Evolutionary conservation across 2,888 invertebrate species (phyloP), one percentile per base, ranked within the genome.

Genomic region (Hydrotaea cyrtoneurina): DNA sequence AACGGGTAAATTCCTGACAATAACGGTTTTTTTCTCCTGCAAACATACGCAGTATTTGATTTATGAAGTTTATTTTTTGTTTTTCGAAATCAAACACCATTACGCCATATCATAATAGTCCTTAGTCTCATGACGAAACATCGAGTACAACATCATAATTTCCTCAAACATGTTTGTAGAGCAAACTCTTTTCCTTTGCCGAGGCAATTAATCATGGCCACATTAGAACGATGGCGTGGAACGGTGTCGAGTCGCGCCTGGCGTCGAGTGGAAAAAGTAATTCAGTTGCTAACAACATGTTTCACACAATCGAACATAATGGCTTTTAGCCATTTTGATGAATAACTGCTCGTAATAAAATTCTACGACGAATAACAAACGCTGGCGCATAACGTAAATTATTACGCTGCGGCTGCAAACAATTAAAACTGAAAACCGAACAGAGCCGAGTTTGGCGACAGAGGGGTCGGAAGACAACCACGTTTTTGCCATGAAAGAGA

Each of bases 221-320:
- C 78, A 62, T 75, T 78, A 72, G 78, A 75, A 66, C 66, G 17
- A 43, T 66, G 19, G 59, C 43, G 39, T 36, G 64, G 31, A 31
- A 62, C 31, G 57, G 21, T 15, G 26, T 13, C 10, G 43, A 13
- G 53, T 15, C 31, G 5, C 19, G 55, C 21, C 1, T 21, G 11
- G 50, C 15, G 55, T 19, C 23, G n/a, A 55, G 55, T 19, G 23
- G 55, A 1, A 62, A 69, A 21, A 66, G 66, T 43, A 66, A 66
- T 66, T 19, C 39, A 43, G 69, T 79, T 73, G 82, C 75, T 82
- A 80, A 85, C 85, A 85, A 74, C 85, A 82, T 85, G 82, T 85
- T 85, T 85, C 79, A 82, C 85, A 85, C 85, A 85, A 82, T 85
- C 79, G 59, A 74, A 80, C 79, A 82, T 59, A 59, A 74, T 26